Conservation (phyloP, 92 coral and sea anemone genomes). For the Galaxea fascicularis region DNA sequence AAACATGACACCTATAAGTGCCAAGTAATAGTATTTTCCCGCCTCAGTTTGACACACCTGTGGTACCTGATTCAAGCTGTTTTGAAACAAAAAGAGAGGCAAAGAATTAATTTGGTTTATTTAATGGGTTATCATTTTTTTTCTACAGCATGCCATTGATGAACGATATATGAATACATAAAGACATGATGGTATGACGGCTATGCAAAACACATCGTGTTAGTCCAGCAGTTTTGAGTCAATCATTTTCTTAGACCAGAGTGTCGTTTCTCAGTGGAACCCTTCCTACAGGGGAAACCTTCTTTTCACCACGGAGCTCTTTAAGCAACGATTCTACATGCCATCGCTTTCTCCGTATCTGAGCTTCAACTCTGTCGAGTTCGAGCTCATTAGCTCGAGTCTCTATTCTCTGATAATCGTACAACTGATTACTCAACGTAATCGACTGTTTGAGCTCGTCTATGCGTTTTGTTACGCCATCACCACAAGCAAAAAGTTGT, state of each 20-base stretch:
- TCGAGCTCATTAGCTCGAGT: slow-evolving; percentile 63
- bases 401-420: slow-evolving; percentile 83
- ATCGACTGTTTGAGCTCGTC: slow-evolving; percentile 61
- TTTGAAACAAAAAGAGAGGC: too few species aligned
- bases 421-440: slow-evolving; percentile 70
- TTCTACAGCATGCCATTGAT: too few species aligned
- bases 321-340: slow-evolving; percentile 77
- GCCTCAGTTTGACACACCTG: neutral
- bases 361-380: slow-evolving; percentile 68
- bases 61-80: too few species aligned
- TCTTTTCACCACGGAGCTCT: slow-evolving; percentile 48
- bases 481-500: neutral
- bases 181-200: neutral
- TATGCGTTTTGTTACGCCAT: slow-evolving; percentile 32
- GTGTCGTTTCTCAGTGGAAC: slow-evolving; percentile 20
- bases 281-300: neutral
- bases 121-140: too few species aligned
- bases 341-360: slow-evolving; percentile 82
- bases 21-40: neutral
- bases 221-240: too few species aligned
- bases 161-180: too few species aligned
- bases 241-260: neutral
- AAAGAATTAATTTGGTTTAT: too few species aligned
- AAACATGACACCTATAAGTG: neutral
- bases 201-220: neutral